A percentile compares a stretch with the other conserved stretches of the same genome.
Evolutionary conservation across 1,140 invertebrate genomes (phyloP).

Genomic region (Harpegnathos saltator): DNA sequence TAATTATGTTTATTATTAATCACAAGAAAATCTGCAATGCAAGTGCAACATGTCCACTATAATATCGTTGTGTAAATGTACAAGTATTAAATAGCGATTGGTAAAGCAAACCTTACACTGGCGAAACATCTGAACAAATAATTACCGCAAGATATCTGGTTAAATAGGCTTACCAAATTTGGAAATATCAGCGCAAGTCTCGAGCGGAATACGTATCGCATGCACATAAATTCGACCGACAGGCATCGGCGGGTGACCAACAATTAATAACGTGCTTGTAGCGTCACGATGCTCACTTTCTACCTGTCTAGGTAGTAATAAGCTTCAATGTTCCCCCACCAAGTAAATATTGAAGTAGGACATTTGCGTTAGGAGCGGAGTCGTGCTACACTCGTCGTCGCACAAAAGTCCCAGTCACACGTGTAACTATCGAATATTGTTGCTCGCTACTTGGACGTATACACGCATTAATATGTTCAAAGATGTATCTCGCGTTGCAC

Average conservation of each 20-base stretch:
- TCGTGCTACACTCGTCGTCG: background rate
- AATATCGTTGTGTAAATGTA: too few species aligned
- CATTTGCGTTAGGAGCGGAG: conserved; percentile 22
- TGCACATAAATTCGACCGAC: conserved; percentile 42
- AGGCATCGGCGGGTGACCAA: conserved; percentile 60
- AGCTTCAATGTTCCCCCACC: conserved; percentile 70
- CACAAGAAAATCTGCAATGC: too few species aligned
- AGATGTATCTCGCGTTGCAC: background rate
- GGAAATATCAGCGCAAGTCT: background rate
- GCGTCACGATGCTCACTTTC: conserved; percentile 66
- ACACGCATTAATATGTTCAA: background rate
- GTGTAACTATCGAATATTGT: background rate
- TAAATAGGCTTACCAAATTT: conserved; percentile 54
- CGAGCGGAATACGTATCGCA: conserved; percentile 14
- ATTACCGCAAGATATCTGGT: background rate
- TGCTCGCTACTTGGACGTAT: background rate
- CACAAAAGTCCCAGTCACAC: conserved; percentile 34
- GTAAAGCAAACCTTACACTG: background rate
- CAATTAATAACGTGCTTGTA: conserved; percentile 76
- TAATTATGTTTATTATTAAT: too few species aligned
- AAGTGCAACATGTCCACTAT: too few species aligned
- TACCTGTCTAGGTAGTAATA: conserved; percentile 74
- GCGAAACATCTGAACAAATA: background rate
- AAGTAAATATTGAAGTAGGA: conserved; percentile 53
- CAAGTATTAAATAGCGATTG: background rate